Evolutionary conservation across 1,140 invertebrate species (phyloP), one percentile per base, ranked within the genome.

Genomic region (Eumeta japonica): DNA sequence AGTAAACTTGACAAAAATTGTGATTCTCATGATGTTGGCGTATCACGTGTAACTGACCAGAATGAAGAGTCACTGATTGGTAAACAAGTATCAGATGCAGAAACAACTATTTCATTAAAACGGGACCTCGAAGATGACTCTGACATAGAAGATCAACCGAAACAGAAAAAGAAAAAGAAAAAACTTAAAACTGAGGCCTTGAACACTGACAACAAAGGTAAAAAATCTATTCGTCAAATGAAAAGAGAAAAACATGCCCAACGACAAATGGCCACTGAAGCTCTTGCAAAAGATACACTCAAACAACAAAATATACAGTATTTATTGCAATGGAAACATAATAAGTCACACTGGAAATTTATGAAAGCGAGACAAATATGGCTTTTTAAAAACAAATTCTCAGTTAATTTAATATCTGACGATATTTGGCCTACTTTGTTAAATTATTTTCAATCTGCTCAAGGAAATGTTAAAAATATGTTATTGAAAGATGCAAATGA

Each of bases 361-460:
- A 84, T 84, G 55, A 89, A 88, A 60, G 50, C 84, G 1, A 82
- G 80, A 39, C 87, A 89, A 65, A 79, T 83, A n/a, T 88, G 85
- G 79, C 62, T 89, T 13, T 80, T 82, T 27, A 82, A 86, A 46
- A 79, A 86, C 51, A 79, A 86, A 45, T 80, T 87, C 31, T 79
- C 83, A 46, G 50, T 76, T 28, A 50, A 65, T 3, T 74, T 78
- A 38, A 52, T 89, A 2, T 74, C 80, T 10, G 75, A 82, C 18
- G 59, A 78, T 17, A 60, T 81, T 39, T 88, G 84, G 79, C 68
- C 78, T 12, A 66, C 76, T 4, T 70, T 85, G n/a, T 46, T 88
- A 13, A 83, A 87, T 52, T 89, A 89, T 54, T 83, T 88, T 54
- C 78, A 81, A 46, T 79, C 79, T 2, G 79, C 81, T 1, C 79